Evolutionary conservation across 2,113 vertebrate species (phyloP).

Genomic region (Calonectris borealis): DNA sequence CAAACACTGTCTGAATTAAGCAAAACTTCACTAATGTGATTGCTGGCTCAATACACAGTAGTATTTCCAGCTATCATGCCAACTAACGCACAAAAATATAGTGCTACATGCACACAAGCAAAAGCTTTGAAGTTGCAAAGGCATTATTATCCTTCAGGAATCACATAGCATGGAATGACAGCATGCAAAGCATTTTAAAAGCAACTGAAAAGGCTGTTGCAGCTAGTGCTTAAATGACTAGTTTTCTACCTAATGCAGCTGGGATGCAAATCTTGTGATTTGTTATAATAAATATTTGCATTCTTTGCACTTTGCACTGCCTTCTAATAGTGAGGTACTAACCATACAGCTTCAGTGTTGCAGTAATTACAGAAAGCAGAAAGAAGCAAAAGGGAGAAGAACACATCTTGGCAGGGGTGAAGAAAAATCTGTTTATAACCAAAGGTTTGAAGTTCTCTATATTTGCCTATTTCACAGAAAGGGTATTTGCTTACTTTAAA

Average conservation of each 20-base stretch:
- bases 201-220: not conserved
- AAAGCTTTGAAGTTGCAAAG: not conserved
- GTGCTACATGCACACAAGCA: not conserved
- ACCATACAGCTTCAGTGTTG: not conserved
- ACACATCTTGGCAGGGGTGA: not conserved
- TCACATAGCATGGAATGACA: not conserved
- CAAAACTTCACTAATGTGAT: not conserved
- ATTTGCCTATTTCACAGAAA: not conserved
- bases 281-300: conserved; percentile 47
- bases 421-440: not conserved
- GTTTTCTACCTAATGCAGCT: not conserved
- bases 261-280: not conserved
- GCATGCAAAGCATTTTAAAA: conserved; percentile 8
- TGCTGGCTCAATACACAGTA: not conserved
- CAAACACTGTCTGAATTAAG: not conserved
- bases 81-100: not conserved
- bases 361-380: not conserved
- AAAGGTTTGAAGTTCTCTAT: not conserved
- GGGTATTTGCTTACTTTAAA: conserved; percentile 16
- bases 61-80: conserved; percentile 6
- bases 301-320: conserved; percentile 56
- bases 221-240: not conserved
- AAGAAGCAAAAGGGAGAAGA: not conserved
- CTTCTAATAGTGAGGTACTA: not conserved
- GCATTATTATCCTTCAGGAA: not conserved